Conservation (phyloP, 23 tunicate species). For the Diplosoma virens region DNA sequence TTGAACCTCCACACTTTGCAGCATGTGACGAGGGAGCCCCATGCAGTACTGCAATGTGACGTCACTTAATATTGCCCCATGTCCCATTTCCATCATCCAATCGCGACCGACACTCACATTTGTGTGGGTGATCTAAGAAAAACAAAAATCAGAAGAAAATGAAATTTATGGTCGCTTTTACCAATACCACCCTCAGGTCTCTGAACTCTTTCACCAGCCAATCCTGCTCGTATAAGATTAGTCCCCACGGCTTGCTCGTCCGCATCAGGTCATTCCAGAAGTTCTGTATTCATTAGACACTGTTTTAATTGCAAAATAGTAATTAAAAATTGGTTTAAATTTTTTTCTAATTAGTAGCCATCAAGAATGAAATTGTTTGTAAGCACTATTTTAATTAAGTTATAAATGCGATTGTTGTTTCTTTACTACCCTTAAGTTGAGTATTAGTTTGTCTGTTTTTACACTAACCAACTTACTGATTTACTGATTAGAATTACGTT, state of each 20-base stretch:
- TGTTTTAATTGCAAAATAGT: too few relatives aligned
- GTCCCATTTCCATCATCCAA: conserved; percentile 82
- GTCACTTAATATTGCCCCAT: conserved; percentile 49
- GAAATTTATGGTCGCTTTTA: not conserved
- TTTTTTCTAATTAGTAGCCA: too few relatives aligned
- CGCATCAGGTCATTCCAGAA: conserved; percentile 79
- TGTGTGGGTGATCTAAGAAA: conserved; percentile 49
- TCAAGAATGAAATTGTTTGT: too few relatives aligned
- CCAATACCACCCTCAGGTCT: conserved; percentile 40
- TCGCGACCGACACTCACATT: conserved; percentile 38
- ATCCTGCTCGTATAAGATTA: conserved; percentile 88
- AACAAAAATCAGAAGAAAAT: not conserved
- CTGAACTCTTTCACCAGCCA: conserved; percentile 73
- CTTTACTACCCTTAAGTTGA: too few relatives aligned
- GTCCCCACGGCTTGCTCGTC: conserved; percentile 74
- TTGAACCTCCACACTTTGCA: conserved; percentile 85
- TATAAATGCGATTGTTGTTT: too few relatives aligned
- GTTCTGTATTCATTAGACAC: too few relatives aligned
- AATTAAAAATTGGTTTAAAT: too few relatives aligned
- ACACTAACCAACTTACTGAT: too few relatives aligned
- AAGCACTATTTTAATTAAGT: too few relatives aligned
- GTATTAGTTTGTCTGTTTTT: too few relatives aligned
- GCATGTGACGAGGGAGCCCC: conserved; percentile 78
- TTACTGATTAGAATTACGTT: too few relatives aligned
- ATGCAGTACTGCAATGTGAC: conserved; percentile 74